Base-by-base conservation (phyloP, 1,140 invertebrate species). In the Heliconius nattereri region DNA sequence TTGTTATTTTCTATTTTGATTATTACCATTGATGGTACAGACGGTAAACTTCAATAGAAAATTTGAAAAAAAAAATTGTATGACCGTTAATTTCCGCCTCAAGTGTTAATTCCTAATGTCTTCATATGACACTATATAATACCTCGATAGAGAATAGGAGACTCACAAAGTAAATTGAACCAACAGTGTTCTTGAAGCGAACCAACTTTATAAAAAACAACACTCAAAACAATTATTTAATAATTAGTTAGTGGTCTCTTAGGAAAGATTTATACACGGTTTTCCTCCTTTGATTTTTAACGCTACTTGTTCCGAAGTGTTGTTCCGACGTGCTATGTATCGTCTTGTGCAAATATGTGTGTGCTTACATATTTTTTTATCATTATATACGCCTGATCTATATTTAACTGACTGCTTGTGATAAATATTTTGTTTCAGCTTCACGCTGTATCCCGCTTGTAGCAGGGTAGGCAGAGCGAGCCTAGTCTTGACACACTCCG, bases 201-300 rank as follows among this genome's bases (percentile, higher is more conserved):
- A 57, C 54, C n/a, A 26, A 9, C 23, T 66, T 29, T 23, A 60
- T 60, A 60, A 60, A 60, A 60, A 60, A 13, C 54, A 60, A 23
- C n/a, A 23, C n/a, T n/a, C 8, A 60, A 60, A 60, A 45, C n/a
- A 66, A 66, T 66, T 66, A 66, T 66, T 66, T 66, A 26, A 66
- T 13, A 16, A 66, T 29, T 11, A 29, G 23, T 66, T 66, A 29
- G 26, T 29, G 7, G 1, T n/a, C 13, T 66, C 3, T 26, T 26
- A 29, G 26, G 60, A 29, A 66, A 66, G 60, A 66, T 29, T 66
- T 29, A 7, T 26, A 66, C 60, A 26, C 60, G 60, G 60, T 66
- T 66, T 26, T 66, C 60, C 60, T 66, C 60, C 60, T 66, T 66
- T 66, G 60, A 60, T 60, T 60, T 60, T 26, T 2, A 60, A 60